Evolutionary conservation across 2,888 invertebrate species (phyloP).

Genomic region (Lycophotia porphyrea): DNA sequence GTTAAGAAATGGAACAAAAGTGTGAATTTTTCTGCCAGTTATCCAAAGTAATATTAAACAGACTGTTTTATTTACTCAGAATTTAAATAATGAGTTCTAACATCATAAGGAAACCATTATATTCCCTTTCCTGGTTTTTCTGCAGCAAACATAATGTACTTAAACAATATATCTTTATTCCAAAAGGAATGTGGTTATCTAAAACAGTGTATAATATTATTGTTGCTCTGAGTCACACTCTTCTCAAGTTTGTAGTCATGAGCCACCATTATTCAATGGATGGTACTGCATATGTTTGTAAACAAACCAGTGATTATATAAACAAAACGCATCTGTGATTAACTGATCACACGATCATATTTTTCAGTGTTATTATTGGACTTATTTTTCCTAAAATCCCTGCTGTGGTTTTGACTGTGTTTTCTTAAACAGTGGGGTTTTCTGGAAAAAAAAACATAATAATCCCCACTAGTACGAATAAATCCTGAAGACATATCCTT

Average conservation of each 20-base stretch:
- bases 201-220: constrained; percentile 3
- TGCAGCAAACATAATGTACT: background rate
- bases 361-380: background rate
- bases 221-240: constrained; percentile 41
- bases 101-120: background rate
- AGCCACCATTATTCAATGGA: constrained; percentile 18
- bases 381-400: background rate
- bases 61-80: background rate
- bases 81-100: background rate
- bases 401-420: background rate
- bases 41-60: background rate
- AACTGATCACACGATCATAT: background rate
- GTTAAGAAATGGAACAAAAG: background rate
- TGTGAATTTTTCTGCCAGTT: background rate
- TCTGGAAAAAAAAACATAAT: background rate
- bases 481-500: background rate
- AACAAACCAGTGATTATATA: constrained; percentile 10
- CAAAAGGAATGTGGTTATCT: constrained; percentile 1
- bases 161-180: constrained; percentile 15
- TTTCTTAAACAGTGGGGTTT: background rate
- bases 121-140: background rate
- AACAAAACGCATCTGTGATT: background rate
- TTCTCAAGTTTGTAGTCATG: constrained; percentile 29
- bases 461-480: background rate
- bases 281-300: background rate